phyloP scores from a whole-genome alignment of 2,888 invertebrate species.

The Eremobia ochroleuca region DNA sequence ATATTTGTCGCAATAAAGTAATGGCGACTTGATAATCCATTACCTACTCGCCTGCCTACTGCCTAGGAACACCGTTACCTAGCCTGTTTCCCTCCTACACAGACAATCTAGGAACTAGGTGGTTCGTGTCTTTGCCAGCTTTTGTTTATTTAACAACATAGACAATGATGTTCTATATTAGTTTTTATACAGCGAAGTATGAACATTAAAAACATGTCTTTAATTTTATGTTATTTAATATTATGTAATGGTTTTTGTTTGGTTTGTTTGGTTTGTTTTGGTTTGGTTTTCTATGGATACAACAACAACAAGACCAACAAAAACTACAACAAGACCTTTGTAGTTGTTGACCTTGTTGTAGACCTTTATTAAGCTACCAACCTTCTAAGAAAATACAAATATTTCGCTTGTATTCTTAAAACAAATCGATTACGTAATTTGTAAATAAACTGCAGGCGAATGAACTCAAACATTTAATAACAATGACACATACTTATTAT shows the following conservation, averaged over 20 bases:
- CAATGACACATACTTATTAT: slow-evolving; percentile 9
- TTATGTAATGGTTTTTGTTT: not conserved
- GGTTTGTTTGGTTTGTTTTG: too few species aligned
- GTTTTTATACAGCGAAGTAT: not conserved
- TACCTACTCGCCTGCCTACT: slow-evolving; percentile 3
- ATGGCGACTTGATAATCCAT: slow-evolving; percentile 24
- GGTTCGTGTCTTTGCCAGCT: not conserved
- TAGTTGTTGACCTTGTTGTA: too few species aligned
- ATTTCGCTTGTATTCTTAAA: not conserved
- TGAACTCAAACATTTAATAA: slow-evolving; percentile 5
- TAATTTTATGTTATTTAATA: not conserved
- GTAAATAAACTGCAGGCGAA: not conserved
- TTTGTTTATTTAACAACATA: not conserved
- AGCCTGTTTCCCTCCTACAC: slow-evolving; percentile 41
- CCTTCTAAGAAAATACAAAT: not conserved
- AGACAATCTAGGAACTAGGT: slow-evolving; percentile 20
- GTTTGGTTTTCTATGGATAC: not conserved
- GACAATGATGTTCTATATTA: not conserved
- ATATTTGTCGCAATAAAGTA: not conserved
- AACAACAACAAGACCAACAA: not conserved
- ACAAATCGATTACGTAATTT: not conserved
- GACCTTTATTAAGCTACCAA: not conserved
- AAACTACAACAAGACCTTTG: not conserved
- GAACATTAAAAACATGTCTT: not conserved
- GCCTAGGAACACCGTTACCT: slow-evolving; percentile 46